Percentiles rank a stretch among this genome's conserved stretches.
Evolutionary conservation across 1,140 invertebrate species (phyloP).

Genomic region (Drosophila tani): DNA sequence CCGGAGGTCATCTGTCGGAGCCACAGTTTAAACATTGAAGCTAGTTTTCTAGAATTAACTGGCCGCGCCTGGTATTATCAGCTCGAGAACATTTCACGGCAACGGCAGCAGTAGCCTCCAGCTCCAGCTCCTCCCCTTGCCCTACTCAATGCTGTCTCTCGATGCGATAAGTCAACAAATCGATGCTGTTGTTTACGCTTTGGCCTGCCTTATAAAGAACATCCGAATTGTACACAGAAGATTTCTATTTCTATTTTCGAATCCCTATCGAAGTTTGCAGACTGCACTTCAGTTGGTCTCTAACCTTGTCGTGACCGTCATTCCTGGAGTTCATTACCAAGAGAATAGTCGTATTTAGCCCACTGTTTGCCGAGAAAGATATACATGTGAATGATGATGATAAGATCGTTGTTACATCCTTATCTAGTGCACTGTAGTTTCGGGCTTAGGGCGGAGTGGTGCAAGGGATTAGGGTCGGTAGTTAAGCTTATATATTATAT

Average conservation of each 20-base stretch:
- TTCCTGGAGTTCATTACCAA: conserved; percentile 16
- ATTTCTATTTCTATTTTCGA: conserved; percentile 50
- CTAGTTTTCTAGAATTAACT: conserved; percentile 63
- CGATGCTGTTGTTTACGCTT: conserved; percentile 49
- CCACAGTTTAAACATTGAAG: conserved; percentile 2
- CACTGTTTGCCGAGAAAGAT: conserved; percentile 17
- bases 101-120: conserved; percentile 15
- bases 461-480: conserved; percentile 45
- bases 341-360: conserved; percentile 26
- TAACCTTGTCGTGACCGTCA: conserved; percentile 63
- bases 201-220: conserved; percentile 31
- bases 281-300: conserved; percentile 6
- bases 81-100: conserved; percentile 33
- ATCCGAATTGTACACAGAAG: conserved; percentile 55
- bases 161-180: conserved; percentile 63
- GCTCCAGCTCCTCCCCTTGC: conserved; percentile 3
- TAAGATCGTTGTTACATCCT: conserved; percentile 38
- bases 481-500: conserved; percentile 20
- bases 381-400: conserved; percentile 32
- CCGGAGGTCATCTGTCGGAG: conserved; percentile 1
- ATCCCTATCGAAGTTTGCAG: conserved; percentile 14
- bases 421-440: conserved; percentile 64
- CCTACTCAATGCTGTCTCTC: conserved; percentile 36
- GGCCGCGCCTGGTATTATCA: conserved; percentile 66
- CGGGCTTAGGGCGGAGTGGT: conserved; percentile 44